Evolutionary conservation across 2,113 vertebrate species (phyloP).

Genomic region (Acanthisitta chloris): DNA sequence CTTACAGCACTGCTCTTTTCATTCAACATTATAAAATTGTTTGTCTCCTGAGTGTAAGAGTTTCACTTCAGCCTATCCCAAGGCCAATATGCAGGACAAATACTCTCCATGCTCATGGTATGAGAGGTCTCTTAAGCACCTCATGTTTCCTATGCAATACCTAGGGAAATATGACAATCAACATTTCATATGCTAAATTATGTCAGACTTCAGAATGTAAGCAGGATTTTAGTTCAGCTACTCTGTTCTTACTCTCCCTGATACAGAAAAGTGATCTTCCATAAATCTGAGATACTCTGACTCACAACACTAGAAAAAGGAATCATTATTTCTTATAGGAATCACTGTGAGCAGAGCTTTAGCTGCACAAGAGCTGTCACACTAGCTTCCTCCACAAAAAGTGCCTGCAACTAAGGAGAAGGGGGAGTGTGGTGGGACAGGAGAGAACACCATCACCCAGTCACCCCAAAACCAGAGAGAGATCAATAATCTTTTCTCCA

Average conservation of each 20-base stretch:
- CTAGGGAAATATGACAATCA: not conserved
- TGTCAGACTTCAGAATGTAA: not conserved
- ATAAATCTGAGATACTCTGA: not conserved
- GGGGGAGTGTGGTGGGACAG: rapidly evolving
- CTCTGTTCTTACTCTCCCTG: not conserved
- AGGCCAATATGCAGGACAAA: not conserved
- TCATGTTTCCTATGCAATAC: not conserved
- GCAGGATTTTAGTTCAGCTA: not conserved
- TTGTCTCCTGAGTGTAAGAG: not conserved
- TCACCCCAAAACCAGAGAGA: not conserved
- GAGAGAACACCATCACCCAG: not conserved
- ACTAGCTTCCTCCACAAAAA: not conserved
- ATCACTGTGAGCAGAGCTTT: not conserved
- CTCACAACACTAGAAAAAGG: not conserved
- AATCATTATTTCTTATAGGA: not conserved
- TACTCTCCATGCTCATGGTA: not conserved
- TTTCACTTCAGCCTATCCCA: not conserved
- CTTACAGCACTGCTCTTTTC: not conserved
- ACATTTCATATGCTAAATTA: not conserved
- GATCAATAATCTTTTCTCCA: not conserved
- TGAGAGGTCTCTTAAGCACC: not conserved
- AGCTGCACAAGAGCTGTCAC: not conserved
- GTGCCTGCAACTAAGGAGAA: not conserved
- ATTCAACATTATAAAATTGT: not conserved
- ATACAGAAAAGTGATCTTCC: not conserved